phyloP scores from a whole-genome alignment of 2,797 vertebrate genomes.

The Toxotes lorentzi region DNA sequence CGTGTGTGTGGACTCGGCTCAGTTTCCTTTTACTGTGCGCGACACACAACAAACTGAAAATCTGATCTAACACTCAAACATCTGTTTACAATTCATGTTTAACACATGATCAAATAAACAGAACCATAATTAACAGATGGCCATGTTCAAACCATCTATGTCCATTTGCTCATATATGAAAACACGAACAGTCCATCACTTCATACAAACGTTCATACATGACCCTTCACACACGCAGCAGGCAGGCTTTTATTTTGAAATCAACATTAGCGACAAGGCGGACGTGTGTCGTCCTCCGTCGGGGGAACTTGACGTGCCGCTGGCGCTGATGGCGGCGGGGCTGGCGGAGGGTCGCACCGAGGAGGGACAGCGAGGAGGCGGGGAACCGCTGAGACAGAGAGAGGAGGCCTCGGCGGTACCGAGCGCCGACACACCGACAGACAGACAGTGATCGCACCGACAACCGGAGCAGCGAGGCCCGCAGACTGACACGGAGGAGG shows the following conservation, averaged over 20 bases:
- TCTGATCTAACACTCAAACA: no score
- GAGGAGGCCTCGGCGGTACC: constrained; percentile 58
- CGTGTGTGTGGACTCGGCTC: no score
- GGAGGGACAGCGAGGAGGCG: constrained; percentile 72
- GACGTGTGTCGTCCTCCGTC: constrained; percentile 29
- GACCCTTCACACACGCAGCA: no score
- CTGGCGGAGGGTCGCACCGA: constrained; percentile 70
- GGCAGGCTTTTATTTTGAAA: constrained; percentile 66
- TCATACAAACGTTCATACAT: no score
- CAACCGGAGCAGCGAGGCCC: constrained; percentile 6
- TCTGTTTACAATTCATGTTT: no score
- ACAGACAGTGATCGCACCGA: neutral
- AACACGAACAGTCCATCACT: no score
- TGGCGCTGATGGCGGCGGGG: constrained; percentile 78
- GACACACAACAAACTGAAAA: no score
- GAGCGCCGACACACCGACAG: constrained; percentile 40
- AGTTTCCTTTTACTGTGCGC: no score
- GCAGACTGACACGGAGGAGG: neutral
- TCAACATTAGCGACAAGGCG: rapidly evolving
- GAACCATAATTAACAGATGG: no score
- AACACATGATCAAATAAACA: no score
- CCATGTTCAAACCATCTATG: no score
- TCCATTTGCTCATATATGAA: no score
- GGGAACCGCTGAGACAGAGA: constrained; percentile 51
- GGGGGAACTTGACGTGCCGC: constrained; percentile 58